Conservation (phyloP, 2,797 vertebrate species). For the Myotis planiceps region DNA sequence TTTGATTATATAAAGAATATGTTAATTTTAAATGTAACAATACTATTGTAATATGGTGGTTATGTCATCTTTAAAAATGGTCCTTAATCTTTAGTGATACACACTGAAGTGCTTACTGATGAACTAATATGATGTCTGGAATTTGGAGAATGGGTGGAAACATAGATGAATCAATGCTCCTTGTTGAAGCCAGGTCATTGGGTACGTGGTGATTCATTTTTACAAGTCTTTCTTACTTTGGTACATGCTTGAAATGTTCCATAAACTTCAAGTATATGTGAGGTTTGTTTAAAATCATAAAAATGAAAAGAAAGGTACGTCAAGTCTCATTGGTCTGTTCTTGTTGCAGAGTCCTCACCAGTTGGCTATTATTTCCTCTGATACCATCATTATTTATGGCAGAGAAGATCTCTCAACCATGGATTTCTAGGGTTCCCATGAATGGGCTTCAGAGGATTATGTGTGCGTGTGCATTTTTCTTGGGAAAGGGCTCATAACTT, state of each 20-base stretch:
- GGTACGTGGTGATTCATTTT: neutral
- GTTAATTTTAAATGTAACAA: neutral
- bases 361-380: neutral
- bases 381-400: neutral
- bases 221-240: slow-evolving; percentile 29
- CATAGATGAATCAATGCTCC: slow-evolving; percentile 7
- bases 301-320: slow-evolving; percentile 22
- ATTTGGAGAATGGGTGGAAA: neutral
- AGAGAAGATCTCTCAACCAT: neutral
- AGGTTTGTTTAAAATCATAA: slow-evolving; percentile 44
- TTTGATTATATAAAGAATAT: slow-evolving; percentile 27
- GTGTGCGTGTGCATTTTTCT: neutral
- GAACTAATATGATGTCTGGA: neutral
- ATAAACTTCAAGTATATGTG: slow-evolving; percentile 39
- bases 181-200: neutral
- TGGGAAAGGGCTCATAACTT: neutral
- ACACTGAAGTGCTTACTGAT: slow-evolving; percentile 24
- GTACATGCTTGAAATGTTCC: slow-evolving; percentile 31
- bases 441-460: neutral
- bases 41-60: neutral
- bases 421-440: neutral
- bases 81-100: slow-evolving; percentile 27
- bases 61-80: neutral
- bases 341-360: neutral
- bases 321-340: neutral